Evolutionary conservation across 2,113 vertebrate genomes (phyloP), one percentile per base, ranked within the genome.

Genomic region (Rostratula benghalensis): DNA sequence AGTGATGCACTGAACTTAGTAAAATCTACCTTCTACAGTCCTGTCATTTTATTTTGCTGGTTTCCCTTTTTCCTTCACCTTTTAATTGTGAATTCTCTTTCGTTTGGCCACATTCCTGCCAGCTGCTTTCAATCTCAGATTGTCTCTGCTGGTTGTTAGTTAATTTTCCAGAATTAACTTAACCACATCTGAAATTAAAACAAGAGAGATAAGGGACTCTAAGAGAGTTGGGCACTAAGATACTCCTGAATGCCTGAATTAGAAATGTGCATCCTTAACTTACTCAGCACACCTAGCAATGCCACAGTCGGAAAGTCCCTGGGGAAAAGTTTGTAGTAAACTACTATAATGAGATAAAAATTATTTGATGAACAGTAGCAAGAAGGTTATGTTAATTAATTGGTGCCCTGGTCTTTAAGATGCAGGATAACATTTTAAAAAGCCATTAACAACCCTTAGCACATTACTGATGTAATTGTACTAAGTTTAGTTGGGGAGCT

Each of bases 271-370:
- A 31, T 67, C 41, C 51, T 90, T 74, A 77, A 60, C 56, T 80
- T 74, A 56, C 51, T 53, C 35, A 79, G n/a, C 53, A 73, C 18
- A 75, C 25, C 39, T 68, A 67, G 16, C 33, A 83, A 48, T 68
- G 64, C 57, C 51, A 1, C 35, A 78, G 27, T 54, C 85, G 94
- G 90, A 95, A 94, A 95, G 48, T 96, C 94, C 90, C 95, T 46
- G 53, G 14, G 86, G 92, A 89, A 87, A 95, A 94, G 90, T 89
- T 90, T 92, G 45, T 69, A 69, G 69, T 89, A 87, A 93, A 84
- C 48, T 61, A 37, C 61, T 77, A 11, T 82, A 78, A 87, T 57
- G 61, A 92, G 74, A 76, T 84, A 82, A 95, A 89, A 76, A 76
- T 61, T 73, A 15, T 93, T 87, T 95, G 89, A 93, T 79, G 73